Conservation (phyloP, 2,888 invertebrate species). For the Carabus problematicus region DNA sequence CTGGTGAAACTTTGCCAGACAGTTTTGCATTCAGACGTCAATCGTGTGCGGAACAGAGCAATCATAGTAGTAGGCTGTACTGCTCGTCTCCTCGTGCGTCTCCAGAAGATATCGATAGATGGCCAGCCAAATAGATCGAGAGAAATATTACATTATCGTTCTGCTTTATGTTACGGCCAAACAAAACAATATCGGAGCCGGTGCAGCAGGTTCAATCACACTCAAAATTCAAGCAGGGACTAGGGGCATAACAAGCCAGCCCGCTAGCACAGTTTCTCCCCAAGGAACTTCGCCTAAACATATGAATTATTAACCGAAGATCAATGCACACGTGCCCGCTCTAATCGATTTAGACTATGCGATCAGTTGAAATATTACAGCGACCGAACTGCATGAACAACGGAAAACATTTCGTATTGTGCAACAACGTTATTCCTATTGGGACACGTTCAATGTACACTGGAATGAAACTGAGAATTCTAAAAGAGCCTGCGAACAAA, state of each 20-base stretch:
- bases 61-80: background rate
- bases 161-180: slow-evolving; percentile 32
- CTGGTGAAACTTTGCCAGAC: slow-evolving; percentile 27
- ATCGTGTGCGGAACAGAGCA: background rate
- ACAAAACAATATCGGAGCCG: slow-evolving; percentile 28
- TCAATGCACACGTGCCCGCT: slow-evolving; percentile 12
- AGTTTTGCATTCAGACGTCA: slow-evolving; percentile 24
- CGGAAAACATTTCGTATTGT: too few relatives aligned
- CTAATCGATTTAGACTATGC: too few relatives aligned
- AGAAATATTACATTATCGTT: slow-evolving; percentile 39
- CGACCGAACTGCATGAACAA: too few relatives aligned
- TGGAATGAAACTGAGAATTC: too few relatives aligned
- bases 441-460: too few relatives aligned
- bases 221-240: background rate
- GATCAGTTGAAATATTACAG: too few relatives aligned
- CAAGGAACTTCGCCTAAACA: slow-evolving; percentile 8
- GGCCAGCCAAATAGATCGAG: slow-evolving; percentile 1
- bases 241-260: too few relatives aligned
- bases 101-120: too few relatives aligned
- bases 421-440: too few relatives aligned
- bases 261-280: slow-evolving; percentile 5
- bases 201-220: slow-evolving; percentile 31
- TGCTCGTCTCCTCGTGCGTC: too few relatives aligned
- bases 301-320: slow-evolving; percentile 10
- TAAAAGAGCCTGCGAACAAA: too few relatives aligned